These are phyloP conservation scores for Polymixis lichenea DNA, from an alignment of 2,888 invertebrate genomes.

Conservation along the genomic window DNA sequence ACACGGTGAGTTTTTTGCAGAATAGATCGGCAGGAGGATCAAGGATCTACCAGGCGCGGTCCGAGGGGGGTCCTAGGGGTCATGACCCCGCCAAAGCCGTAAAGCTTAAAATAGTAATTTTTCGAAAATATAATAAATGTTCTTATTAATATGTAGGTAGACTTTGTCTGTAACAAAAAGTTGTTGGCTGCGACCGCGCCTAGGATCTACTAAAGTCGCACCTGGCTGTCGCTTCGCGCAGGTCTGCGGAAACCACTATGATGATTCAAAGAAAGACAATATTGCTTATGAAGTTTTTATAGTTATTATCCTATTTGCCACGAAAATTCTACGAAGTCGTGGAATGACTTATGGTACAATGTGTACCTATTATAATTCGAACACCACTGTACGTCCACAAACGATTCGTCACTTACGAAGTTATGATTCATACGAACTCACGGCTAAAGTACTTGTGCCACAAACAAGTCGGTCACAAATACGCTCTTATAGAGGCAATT, in stretches of 20 bases:
- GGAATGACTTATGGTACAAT: constrained; percentile 11
- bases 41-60: no score
- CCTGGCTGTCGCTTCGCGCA: no score
- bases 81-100: no score
- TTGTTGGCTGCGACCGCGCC: no score
- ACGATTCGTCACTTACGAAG: constrained; percentile 66
- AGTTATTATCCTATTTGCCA: constrained; percentile 25
- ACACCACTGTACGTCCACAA: constrained; percentile 64
- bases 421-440: constrained; percentile 67
- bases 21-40: no score
- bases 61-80: no score
- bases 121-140: no score
- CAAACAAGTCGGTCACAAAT: constrained; percentile 54
- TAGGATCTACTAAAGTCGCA: no score
- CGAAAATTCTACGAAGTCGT: constrained; percentile 43
- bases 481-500: constrained; percentile 62
- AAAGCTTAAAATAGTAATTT: no score
- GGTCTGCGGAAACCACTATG: not conserved
- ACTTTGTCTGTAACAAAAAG: no score
- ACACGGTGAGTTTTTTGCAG: no score
- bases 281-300: constrained; percentile 10
- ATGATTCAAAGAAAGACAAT: constrained; percentile 9
- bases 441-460: constrained; percentile 37
- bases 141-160: no score
- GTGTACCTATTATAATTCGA: constrained; percentile 51